phyloP scores from a whole-genome alignment of 2,888 invertebrate species.

The Tipula vernalis region DNA sequence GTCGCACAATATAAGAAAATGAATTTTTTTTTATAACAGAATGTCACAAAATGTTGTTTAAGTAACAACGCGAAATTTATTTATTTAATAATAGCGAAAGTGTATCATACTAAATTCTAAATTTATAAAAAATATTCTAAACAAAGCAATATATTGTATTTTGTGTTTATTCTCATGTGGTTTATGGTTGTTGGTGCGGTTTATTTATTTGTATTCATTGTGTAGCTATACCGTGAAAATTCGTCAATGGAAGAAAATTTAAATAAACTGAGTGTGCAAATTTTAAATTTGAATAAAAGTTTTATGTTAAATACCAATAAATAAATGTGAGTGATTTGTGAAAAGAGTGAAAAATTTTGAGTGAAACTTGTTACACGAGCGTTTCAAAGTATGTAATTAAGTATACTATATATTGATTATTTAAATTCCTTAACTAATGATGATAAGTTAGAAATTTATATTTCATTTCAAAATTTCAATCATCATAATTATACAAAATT shows the following conservation, averaged over 20 bases:
- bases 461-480: too few species aligned
- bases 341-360: not conserved
- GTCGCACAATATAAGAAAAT: not conserved
- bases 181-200: not conserved
- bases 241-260: too few species aligned
- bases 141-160: not conserved
- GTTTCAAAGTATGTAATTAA: too few species aligned
- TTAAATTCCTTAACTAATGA: too few species aligned
- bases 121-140: not conserved
- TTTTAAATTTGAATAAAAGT: too few species aligned
- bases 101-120: not conserved
- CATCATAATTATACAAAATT: too few species aligned
- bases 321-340: not conserved
- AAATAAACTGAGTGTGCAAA: too few species aligned
- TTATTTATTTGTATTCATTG: not conserved
- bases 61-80: not conserved
- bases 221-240: not conserved
- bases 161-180: not conserved
- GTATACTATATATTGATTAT: too few species aligned
- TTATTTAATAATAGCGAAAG: not conserved
- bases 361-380: not conserved
- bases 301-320: not conserved
- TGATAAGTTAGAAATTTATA: too few species aligned
- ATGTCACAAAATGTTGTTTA: not conserved
- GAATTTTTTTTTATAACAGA: not conserved